phyloP scores from a whole-genome alignment of 2,797 vertebrate genomes.

The Adelosebastes latens region DNA sequence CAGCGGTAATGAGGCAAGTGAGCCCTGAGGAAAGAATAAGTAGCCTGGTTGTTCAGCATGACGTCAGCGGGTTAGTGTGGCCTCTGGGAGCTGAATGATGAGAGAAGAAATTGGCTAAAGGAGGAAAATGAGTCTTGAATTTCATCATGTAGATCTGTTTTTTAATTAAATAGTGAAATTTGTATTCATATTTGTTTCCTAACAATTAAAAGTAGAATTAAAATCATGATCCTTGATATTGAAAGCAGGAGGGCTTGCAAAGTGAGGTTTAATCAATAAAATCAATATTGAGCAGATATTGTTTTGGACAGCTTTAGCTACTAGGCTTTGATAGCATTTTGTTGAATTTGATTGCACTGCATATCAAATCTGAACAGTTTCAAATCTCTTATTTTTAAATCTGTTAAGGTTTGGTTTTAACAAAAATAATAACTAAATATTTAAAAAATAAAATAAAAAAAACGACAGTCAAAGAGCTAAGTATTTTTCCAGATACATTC shows the following conservation, averaged over 20 bases:
- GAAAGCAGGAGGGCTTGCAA: neutral
- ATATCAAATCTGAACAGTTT: neutral
- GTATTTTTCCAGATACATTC: neutral
- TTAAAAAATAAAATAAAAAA: neutral
- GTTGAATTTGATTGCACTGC: neutral
- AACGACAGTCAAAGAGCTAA: neutral
- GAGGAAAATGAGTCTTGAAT: neutral
- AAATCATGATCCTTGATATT: neutral
- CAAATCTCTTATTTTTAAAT: neutral
- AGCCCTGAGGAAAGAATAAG: neutral
- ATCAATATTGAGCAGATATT: neutral
- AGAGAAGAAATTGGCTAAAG: neutral
- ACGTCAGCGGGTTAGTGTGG: slow-evolving; percentile 6
- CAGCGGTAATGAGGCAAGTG: slow-evolving; percentile 7
- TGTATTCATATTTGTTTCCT: neutral
- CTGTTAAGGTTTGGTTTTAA: neutral
- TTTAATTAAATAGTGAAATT: neutral
- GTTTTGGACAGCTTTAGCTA: neutral
- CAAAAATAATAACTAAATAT: neutral
- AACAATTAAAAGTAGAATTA: neutral
- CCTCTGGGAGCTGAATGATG: slow-evolving; percentile 21
- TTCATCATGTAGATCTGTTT: neutral
- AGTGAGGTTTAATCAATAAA: neutral
- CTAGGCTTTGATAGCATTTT: neutral
- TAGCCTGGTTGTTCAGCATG: slow-evolving; percentile 20